These are phyloP conservation scores for Botia almorhae DNA, from an alignment of 2,797 vertebrate genomes.

Conservation along the genomic window DNA sequence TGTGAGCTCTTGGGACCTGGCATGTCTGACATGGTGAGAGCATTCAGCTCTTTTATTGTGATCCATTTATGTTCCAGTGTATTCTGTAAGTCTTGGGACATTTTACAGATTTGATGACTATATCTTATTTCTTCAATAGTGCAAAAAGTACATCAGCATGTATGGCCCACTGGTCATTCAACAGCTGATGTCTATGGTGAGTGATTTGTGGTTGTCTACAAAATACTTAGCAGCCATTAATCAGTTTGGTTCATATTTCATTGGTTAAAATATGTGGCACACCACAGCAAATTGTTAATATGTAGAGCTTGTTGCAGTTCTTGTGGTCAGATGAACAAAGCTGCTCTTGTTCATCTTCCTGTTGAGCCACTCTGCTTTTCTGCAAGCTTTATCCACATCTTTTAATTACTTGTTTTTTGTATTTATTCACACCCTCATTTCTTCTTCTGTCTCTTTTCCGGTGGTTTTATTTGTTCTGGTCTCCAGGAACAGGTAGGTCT, in stretches of 20 bases:
- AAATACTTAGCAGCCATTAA: background rate
- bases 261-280: background rate
- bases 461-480: slow-evolving; percentile 56
- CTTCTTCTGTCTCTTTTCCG: slow-evolving; percentile 60
- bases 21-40: slow-evolving; percentile 81
- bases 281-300: background rate
- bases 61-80: too few relatives aligned
- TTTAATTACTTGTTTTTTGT: slow-evolving; percentile 56
- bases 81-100: background rate
- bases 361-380: slow-evolving; percentile 51
- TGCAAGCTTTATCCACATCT: slow-evolving; percentile 63
- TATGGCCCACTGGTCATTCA: slow-evolving; percentile 84
- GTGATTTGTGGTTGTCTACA: slow-evolving; percentile 59
- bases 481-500: slow-evolving; percentile 96
- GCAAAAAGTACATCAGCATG: slow-evolving; percentile 87
- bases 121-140: slow-evolving; percentile 73
- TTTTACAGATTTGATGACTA: background rate
- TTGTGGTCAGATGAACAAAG: slow-evolving; percentile 5
- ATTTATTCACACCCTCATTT: slow-evolving; percentile 61
- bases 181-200: slow-evolving; percentile 93
- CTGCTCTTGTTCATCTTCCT: slow-evolving; percentile 6
- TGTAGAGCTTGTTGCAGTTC: slow-evolving; percentile 8
- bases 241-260: background rate
- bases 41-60: background rate
- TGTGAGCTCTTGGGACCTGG: slow-evolving; percentile 87